Base-by-base conservation (phyloP, 2,797 vertebrate species). In the Ciconia nigra region DNA sequence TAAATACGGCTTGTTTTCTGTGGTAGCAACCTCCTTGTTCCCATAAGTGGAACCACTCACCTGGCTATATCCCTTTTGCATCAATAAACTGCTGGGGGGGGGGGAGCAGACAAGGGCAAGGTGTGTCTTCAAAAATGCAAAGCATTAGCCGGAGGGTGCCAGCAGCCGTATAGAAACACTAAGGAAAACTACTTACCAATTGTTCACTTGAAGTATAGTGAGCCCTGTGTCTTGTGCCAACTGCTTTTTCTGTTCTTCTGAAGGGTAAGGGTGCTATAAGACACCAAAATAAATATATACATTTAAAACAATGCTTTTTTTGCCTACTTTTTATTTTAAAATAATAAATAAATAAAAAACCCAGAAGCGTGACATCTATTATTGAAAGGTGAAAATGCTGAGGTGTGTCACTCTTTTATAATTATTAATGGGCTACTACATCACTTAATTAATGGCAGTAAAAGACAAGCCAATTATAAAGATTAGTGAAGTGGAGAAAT, bases 241-340 rank as follows among this genome's bases (percentile, higher is more conserved):
- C 98, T 99, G 99, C 97, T 99, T 99, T 99, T 99, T 99, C 99
- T 99, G 99, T 98, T 99, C 99, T 99, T 99, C 99, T 98, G 99
- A 99, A 84, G 99, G 99, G 98, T 99, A 99, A 71, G 99, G 99
- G 97, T 99, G 99, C 99, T 99, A 97, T 44, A 98, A 97, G 94
- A 98, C 76, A 98, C 94, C 90, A 98, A 97, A 98, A 97, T 79
- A 98, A 96, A 96, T 70, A 96, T 71, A 96, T 63, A 95, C 29
- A 39, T 89, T 96, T 95, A 84, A 97, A 97, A 95, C 83, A 90
- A 95, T 95, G 96, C 11, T 2, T 3, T 95, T 90, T 95, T 96
- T 81, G 90, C 89, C 94, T 96, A 76, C 29, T 59, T 97, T 98
- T 98, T 93, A 89, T 96, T 92, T 77, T 31, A 80, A 83, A 94